These are phyloP conservation scores for Rostratula benghalensis DNA, from an alignment of 2,113 vertebrate genomes.

Conservation along the genomic window DNA sequence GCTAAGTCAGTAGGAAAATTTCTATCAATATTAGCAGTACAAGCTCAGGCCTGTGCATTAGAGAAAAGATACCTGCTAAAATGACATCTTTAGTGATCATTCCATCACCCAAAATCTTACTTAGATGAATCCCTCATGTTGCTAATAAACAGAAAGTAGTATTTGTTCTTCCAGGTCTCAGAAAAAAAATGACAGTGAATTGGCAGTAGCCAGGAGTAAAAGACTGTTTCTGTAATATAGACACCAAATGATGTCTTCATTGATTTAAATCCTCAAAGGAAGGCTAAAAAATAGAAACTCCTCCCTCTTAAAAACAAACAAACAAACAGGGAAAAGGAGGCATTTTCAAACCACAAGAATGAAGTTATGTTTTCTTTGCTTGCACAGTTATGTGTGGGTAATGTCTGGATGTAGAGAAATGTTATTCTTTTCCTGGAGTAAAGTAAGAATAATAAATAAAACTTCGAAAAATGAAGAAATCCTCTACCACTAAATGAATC, in stretches of 20 bases:
- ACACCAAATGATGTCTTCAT: neutral
- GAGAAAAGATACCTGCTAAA: neutral
- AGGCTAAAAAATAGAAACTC: neutral
- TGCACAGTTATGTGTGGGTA: constrained; percentile 16
- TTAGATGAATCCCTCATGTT: neutral
- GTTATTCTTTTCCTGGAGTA: constrained; percentile 8
- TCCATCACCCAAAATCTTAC: neutral
- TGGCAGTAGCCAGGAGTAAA: neutral
- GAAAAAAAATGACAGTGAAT: neutral
- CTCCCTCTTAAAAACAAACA: neutral
- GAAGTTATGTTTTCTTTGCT: constrained; percentile 31
- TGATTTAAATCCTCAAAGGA: neutral
- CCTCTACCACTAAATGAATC: neutral
- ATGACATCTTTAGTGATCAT: neutral
- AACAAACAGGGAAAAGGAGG: constrained; percentile 1
- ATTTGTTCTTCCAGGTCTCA: neutral
- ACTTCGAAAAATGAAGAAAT: neutral
- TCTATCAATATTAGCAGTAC: neutral
- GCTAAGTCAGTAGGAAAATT: neutral
- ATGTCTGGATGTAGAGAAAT: neutral
- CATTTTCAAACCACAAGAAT: constrained; percentile 45
- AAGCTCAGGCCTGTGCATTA: neutral
- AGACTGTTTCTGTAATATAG: neutral
- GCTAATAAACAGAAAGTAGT: neutral
- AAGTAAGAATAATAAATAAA: constrained; percentile 32